phyloP scores from a whole-genome alignment of 2,888 invertebrate genomes.

The Lutraria lutraria region DNA sequence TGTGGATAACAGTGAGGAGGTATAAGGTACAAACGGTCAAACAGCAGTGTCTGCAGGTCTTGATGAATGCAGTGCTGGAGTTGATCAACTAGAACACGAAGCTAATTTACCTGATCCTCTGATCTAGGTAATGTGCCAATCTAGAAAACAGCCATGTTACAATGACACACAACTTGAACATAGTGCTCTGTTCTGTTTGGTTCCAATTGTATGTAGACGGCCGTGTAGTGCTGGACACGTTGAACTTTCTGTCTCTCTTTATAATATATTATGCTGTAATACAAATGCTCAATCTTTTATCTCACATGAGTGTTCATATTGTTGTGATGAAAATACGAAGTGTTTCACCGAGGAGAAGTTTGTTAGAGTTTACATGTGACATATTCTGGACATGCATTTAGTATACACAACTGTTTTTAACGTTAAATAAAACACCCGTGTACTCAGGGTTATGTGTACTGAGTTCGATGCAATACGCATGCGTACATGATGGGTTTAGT shows the following conservation, averaged over 20 bases:
- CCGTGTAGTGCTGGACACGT: conserved; percentile 15
- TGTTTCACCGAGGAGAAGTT: neutral
- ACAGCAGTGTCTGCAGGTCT: neutral
- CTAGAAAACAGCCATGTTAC: neutral
- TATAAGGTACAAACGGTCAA: neutral
- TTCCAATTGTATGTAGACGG: conserved; percentile 13
- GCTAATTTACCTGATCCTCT: neutral
- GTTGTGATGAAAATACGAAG: conserved; percentile 18
- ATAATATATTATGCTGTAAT: conserved; percentile 10
- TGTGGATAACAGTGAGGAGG: neutral
- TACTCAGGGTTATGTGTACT: conserved; percentile 37
- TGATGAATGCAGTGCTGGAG: neutral
- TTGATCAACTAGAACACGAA: neutral
- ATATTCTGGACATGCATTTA: neutral
- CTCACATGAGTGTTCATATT: conserved; percentile 38
- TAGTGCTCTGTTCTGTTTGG: neutral
- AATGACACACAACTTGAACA: neutral
- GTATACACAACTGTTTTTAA: neutral
- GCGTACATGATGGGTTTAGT: neutral
- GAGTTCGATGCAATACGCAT: conserved; percentile 18
- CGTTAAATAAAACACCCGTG: conserved; percentile 15
- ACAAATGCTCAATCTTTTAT: conserved; percentile 32
- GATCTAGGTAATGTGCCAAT: neutral
- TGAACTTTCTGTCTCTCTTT: conserved; percentile 11
- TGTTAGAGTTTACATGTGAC: neutral